Conservation (phyloP, 1,140 invertebrate species). For the Polyergus mexicanus region DNA sequence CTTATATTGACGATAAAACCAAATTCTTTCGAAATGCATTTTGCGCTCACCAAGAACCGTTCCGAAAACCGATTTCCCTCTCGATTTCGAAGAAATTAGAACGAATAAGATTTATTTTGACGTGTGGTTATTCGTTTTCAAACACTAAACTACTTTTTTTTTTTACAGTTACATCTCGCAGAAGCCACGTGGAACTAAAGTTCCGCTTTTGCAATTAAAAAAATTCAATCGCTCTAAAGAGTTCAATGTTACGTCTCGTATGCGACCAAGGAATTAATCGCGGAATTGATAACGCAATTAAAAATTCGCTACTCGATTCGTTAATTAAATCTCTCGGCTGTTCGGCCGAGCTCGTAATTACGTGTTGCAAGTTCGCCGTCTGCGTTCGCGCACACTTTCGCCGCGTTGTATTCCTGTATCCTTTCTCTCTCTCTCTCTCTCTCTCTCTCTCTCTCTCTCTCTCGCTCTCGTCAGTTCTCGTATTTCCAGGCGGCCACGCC, state of each 20-base stretch:
- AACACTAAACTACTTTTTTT: background rate
- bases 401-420: conserved; percentile 31
- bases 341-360: conserved; percentile 68
- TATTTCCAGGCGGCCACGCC: conserved; percentile 63
- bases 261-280: conserved; percentile 12
- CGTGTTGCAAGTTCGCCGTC: conserved; percentile 66
- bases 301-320: conserved; percentile 62
- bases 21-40: background rate
- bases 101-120: background rate
- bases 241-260: background rate
- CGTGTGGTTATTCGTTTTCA: too few relatives aligned
- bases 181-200: background rate
- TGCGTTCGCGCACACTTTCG: conserved; percentile 66
- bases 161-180: background rate
- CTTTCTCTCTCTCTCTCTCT: conserved; percentile 13
- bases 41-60: background rate
- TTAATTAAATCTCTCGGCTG: conserved; percentile 69
- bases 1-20: background rate
- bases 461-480: conserved; percentile 53
- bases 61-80: background rate
- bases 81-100: background rate
- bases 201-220: background rate
- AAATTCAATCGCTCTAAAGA: background rate
- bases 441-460: conserved; percentile 36
- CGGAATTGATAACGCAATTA: conserved; percentile 62